Evolutionary conservation across 2,113 vertebrate genomes (phyloP).

Genomic region (Craseonycteris thonglongyai): DNA sequence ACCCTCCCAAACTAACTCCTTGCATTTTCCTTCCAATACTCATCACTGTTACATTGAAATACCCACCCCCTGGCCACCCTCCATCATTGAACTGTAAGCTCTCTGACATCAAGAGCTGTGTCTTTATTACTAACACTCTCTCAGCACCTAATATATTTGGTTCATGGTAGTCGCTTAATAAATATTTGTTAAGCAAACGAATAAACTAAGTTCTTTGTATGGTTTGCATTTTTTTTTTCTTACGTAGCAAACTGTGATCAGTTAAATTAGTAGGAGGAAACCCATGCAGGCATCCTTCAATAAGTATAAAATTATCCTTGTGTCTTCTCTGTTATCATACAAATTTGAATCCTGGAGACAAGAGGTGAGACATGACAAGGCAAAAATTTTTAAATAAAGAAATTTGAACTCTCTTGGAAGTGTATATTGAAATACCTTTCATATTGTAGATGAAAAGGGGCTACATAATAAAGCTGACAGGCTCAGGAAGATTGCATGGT

Average conservation of each 20-base stretch:
- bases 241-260: not conserved
- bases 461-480: too few species aligned
- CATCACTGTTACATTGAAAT: not conserved
- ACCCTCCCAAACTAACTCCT: not conserved
- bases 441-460: too few species aligned
- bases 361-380: not conserved
- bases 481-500: too few species aligned
- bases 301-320: not conserved
- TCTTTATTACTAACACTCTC: not conserved
- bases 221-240: not conserved
- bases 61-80: accelerated
- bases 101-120: not conserved
- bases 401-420: not conserved
- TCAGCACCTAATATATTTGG: not conserved
- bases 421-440: not conserved
- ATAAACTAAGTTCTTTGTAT: not conserved
- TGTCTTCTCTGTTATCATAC: not conserved
- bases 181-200: not conserved
- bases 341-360: not conserved
- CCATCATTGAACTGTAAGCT: accelerated
- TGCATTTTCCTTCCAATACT: not conserved
- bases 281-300: not conserved
- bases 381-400: not conserved
- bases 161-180: not conserved
- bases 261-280: not conserved